Base-by-base conservation (phyloP, 2,797 vertebrate species). In the Gymnodraco acuticeps region DNA sequence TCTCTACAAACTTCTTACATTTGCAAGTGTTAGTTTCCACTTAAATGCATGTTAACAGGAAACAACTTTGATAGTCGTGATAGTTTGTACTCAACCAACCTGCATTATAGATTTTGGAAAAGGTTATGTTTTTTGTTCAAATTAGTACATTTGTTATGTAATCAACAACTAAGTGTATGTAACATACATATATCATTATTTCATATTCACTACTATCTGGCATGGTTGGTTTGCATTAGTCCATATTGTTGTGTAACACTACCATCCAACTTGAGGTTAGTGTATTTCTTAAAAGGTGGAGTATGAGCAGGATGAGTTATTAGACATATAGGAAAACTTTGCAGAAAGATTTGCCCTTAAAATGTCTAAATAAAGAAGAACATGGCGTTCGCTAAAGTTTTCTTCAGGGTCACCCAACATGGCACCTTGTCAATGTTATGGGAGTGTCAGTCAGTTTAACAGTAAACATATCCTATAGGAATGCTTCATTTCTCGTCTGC, bases 401-500 rank as follows among this genome's bases (percentile, higher is more conserved):
- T 71, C 11, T n/a, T 75, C 47, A 45, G 53, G 45, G 52, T 78
- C 55, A 74, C 2, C 4, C n/a, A 50, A 50, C 53, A 66, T 11
- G 10, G 5, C 55, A 59, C 20, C 53, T 73, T 78, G 52, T 75
- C 43, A 46, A 48, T 16, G 9, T 70, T 70, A 58, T 65, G 27
- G 27, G 16, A 72, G 33, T 38, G 64, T 69, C 60, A 64, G 31
- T 47, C 20, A 71, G 52, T 64, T 43, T 61, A 62, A 50, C 5
- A 10, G 20, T 27, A 31, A 56, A 71, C 61, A 71, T 75, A 15
- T 33, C 59, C 60, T 23, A 15, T 43, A 23, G 67, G 51, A 70
- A 75, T 19, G 46, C 41, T 61, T 68, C 14, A 46, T 77, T 79
- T 79, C 73, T 53, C 41, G 33, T 75, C 66, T 58, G 9, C 41